Evolutionary conservation across 2,797 vertebrate species (phyloP).

Genomic region (Eupleurogrammus muticus): DNA sequence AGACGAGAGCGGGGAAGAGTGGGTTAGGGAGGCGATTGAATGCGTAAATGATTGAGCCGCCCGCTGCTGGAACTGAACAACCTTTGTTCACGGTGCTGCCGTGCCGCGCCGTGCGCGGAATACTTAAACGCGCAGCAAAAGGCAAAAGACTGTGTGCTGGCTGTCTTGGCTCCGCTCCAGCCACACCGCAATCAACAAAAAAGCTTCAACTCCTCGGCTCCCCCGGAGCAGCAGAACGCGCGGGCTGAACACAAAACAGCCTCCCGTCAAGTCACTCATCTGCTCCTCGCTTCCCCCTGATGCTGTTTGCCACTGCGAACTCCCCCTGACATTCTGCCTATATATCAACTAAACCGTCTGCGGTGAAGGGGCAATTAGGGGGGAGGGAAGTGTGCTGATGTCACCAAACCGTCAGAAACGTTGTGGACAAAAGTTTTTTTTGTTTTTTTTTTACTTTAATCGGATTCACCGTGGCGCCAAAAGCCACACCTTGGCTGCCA

Average conservation of each 20-base stretch:
- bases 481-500: background rate
- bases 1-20: conserved; percentile 58
- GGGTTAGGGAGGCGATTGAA: conserved; percentile 75
- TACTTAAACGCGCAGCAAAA: conserved; percentile 81
- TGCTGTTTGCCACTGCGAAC: conserved; percentile 10
- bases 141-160: conserved; percentile 65
- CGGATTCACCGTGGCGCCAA: background rate
- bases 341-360: background rate
- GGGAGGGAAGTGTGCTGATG: background rate
- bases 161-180: conserved; percentile 65
- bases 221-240: conserved; percentile 14
- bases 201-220: conserved; percentile 43
- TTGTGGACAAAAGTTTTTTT: background rate
- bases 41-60: conserved; percentile 83
- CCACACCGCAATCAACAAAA: conserved; percentile 61
- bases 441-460: background rate
- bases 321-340: background rate
- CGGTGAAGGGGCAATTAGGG: background rate
- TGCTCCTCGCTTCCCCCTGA: background rate
- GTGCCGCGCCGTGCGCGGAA: conserved; percentile 79
- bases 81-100: conserved; percentile 85
- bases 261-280: conserved; percentile 18
- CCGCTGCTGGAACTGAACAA: conserved; percentile 83
- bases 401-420: background rate
- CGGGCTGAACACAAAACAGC: conserved; percentile 27